Base-by-base conservation (phyloP, 2,888 invertebrate species). In the Agrochola macilenta region DNA sequence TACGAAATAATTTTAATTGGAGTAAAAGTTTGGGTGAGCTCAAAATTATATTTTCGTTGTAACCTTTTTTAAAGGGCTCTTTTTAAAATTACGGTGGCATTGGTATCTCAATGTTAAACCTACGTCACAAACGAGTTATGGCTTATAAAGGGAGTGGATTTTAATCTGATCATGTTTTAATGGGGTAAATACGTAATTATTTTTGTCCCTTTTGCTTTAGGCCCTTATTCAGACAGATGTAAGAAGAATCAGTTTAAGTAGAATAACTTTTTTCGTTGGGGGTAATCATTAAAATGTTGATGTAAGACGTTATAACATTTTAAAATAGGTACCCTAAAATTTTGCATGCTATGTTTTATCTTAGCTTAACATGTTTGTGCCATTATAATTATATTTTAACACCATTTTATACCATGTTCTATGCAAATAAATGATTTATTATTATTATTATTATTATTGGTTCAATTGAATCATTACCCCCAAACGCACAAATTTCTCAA, bases 1-100 rank as follows among this genome's bases (percentile, higher is more conserved):
- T 85, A 78, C 58, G 70, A 73, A 74, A 76, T 79, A 73, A 82
- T 87, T 88, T 89, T 89, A 87, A 89, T 90, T 89, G 86, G 86
- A 30, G 20, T 66, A 69, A 82, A 76, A 78, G 74, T 87, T 87
- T 65, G 35, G 58, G 30, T 30, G 65, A 35, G 46, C 8, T 78
- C 61, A 35, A 74, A 64, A 71, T 69, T 61, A 26, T 64, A 46
- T 68, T 69, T 72, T 64, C 39, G 23, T 52, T 69, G 35, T 68
- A 52, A 35, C 35, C n/a, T 64, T 75, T 71, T 69, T 85, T 43
- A 26, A 39, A 46, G 43, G 35, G 35, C 12, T 26, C 35, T 58
- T 60, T 73, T 81, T 65, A n/a, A 35, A 64, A 60, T 54, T 17
- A 65, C 75, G 43, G 17, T 35, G 26, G n/a, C 35, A 35, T 46